These are phyloP conservation scores for Meloe dianella DNA, from an alignment of 2,888 invertebrate genomes.

Conservation along the genomic window DNA sequence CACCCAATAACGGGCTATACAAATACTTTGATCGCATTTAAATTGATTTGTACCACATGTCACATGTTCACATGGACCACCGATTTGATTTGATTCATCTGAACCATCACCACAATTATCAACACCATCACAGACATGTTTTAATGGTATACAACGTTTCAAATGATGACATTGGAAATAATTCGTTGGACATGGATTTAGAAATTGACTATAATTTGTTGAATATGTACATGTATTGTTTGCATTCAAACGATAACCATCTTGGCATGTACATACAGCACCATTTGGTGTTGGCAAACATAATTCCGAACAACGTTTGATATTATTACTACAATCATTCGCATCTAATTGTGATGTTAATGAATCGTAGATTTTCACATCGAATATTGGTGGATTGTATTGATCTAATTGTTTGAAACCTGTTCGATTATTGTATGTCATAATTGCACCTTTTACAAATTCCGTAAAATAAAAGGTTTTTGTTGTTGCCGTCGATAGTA, in stretches of 20 bases:
- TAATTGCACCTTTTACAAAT: constrained; percentile 68
- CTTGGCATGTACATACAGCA: constrained; percentile 67
- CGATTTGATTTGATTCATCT: constrained; percentile 71
- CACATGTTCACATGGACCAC: constrained; percentile 67
- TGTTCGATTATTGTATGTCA: constrained; percentile 60
- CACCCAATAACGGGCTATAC: constrained; percentile 65
- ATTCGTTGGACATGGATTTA: constrained; percentile 51
- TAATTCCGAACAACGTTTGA: constrained; percentile 69
- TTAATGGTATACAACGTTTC: constrained; percentile 69
- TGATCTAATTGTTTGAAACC: constrained; percentile 61
- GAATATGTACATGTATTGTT: constrained; percentile 50
- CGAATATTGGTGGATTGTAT: constrained; percentile 70
- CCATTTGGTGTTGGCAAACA: constrained; percentile 70
- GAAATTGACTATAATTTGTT: constrained; percentile 49
- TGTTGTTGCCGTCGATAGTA: constrained; percentile 50
- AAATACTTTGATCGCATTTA: constrained; percentile 58
- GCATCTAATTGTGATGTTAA: constrained; percentile 43
- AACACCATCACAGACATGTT: constrained; percentile 77
- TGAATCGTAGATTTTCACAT: constrained; percentile 71
- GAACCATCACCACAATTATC: constrained; percentile 77
- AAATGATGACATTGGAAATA: constrained; percentile 53
- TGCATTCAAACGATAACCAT: constrained; percentile 62
- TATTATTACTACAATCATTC: constrained; percentile 54
- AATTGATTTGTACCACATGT: constrained; percentile 50
- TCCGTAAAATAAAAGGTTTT: constrained; percentile 75